These are phyloP conservation scores for Myotis findleyi DNA, from an alignment of 2,797 vertebrate genomes.

Conservation along the genomic window DNA sequence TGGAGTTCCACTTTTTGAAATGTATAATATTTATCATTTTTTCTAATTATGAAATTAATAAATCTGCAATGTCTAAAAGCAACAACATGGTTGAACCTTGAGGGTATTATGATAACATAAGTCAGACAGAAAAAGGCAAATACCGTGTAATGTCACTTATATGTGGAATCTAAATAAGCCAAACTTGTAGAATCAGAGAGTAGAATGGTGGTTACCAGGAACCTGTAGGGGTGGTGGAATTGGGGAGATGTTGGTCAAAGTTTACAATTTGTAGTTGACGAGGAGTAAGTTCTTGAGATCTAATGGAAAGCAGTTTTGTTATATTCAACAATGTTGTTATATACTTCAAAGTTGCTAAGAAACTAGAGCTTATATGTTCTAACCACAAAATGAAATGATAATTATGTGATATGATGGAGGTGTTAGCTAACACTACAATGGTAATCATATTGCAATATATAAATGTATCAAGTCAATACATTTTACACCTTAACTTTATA, in stretches of 20 bases:
- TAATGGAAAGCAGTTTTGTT: background rate
- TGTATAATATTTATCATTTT: background rate
- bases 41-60: slow-evolving; percentile 40
- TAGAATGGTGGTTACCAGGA: background rate
- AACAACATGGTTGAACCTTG: background rate
- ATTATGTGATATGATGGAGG: background rate
- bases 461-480: background rate
- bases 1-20: background rate
- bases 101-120: background rate
- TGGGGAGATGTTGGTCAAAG: background rate
- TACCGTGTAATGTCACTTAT: background rate
- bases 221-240: background rate
- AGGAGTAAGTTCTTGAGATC: background rate
- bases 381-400: background rate
- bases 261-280: background rate
- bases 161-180: background rate
- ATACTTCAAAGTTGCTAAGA: slow-evolving; percentile 10
- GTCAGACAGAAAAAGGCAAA: background rate
- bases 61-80: background rate
- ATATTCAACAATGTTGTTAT: background rate
- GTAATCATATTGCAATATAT: background rate
- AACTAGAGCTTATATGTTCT: background rate
- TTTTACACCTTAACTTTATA: background rate
- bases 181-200: background rate
- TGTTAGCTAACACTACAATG: background rate